A percentile compares a stretch with the other conserved stretches of the same genome.
These are phyloP conservation scores for Euthynnus affinis DNA, from an alignment of 2,797 vertebrate species.

Conservation along the genomic window DNA sequence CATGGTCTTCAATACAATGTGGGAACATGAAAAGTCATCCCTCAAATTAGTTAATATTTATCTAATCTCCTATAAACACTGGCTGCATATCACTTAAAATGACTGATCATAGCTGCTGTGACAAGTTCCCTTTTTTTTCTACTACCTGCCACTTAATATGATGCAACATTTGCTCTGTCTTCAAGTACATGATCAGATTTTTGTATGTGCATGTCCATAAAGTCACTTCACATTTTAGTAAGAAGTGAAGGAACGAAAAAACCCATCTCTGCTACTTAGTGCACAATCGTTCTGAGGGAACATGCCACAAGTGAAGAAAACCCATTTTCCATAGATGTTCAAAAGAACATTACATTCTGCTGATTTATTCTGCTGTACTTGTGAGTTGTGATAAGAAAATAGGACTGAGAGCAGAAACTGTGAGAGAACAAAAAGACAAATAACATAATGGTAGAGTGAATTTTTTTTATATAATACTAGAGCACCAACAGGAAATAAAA, in stretches of 20 bases:
- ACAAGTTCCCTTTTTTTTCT: background rate
- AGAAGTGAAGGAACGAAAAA: background rate
- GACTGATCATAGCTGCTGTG: background rate
- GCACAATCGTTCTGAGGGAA: constrained; percentile 6
- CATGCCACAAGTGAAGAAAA: constrained; percentile 11
- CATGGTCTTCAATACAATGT: too few relatives aligned
- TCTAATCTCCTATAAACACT: background rate
- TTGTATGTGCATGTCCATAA: background rate
- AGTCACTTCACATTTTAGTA: background rate
- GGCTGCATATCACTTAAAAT: background rate
- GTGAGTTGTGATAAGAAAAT: background rate
- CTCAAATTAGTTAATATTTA: background rate
- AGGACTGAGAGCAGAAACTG: background rate
- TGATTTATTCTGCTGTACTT: constrained; percentile 10
- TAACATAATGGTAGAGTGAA: background rate
- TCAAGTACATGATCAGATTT: too few relatives aligned
- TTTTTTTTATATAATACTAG: too few relatives aligned
- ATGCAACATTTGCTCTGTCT: background rate
- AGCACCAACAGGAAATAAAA: background rate
- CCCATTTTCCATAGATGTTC: background rate
- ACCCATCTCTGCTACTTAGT: background rate
- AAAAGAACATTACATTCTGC: constrained; percentile 30
- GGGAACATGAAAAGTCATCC: background rate
- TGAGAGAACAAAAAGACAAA: constrained; percentile 7
- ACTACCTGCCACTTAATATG: background rate